Evolutionary conservation across 1,140 invertebrate genomes (phyloP).

Genomic region (Stegodyphus mimosarum): DNA sequence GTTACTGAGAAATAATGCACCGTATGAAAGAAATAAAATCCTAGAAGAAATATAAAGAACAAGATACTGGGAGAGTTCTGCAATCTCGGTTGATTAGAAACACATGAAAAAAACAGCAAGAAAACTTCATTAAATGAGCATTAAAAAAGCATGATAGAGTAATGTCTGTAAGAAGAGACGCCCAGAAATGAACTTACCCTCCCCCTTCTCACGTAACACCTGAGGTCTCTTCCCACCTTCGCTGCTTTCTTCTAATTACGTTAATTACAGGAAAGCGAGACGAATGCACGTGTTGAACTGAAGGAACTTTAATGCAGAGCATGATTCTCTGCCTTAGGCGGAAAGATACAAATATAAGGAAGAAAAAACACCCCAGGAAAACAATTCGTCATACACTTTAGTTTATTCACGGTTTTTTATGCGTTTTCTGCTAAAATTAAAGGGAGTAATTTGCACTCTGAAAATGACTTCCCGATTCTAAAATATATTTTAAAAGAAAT

Average conservation of each 20-base stretch:
- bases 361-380: neutral
- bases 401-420: neutral
- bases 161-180: constrained; percentile 3
- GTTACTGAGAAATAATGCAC: too few species aligned
- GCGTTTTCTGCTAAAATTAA: neutral
- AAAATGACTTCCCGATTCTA: too few species aligned
- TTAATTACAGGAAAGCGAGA: constrained; percentile 47
- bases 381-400: neutral
- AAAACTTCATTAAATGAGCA: neutral
- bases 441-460: neutral
- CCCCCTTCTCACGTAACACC: constrained; percentile 12
- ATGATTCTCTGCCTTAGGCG: neutral
- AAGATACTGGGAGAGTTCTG: neutral
- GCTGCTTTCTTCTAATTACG: constrained; percentile 44
- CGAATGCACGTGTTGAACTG: constrained; percentile 3
- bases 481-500: too few species aligned
- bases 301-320: constrained; percentile 27
- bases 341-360: neutral
- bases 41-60: neutral
- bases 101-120: neutral
- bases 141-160: neutral
- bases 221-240: neutral
- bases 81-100: too few species aligned
- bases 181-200: constrained; percentile 17
- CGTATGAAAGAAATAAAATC: too few species aligned